Conservation (phyloP, 2,888 invertebrate species). For the Octonoba sinensis region DNA sequence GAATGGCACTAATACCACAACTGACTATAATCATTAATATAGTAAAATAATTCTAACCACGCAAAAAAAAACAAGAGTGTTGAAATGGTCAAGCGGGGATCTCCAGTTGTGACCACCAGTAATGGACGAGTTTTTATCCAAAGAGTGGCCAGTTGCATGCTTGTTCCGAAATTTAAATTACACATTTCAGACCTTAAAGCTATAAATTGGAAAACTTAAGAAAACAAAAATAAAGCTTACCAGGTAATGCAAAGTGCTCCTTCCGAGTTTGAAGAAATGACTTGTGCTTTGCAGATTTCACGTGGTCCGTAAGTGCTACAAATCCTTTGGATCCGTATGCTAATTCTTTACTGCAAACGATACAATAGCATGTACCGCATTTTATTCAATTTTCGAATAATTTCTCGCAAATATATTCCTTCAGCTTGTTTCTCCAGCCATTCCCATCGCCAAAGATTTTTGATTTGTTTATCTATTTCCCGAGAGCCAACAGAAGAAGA, state of each 20-base stretch:
- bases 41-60: too few relatives aligned
- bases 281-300: background rate
- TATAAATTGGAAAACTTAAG: background rate
- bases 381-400: slow-evolving; percentile 10
- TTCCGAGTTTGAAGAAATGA: slow-evolving; percentile 9
- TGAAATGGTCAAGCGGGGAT: too few relatives aligned
- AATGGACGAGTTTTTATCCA: too few relatives aligned
- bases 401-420: slow-evolving; percentile 8
- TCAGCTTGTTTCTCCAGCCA: slow-evolving; percentile 4
- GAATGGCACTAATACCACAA: too few relatives aligned
- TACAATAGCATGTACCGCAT: slow-evolving; percentile 5
- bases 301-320: slow-evolving; percentile 4
- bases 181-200: too few relatives aligned
- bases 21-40: too few relatives aligned
- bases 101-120: too few relatives aligned
- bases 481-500: slow-evolving; percentile 3
- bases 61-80: too few relatives aligned
- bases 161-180: too few relatives aligned
- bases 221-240: background rate
- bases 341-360: slow-evolving; percentile 7
- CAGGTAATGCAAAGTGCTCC: slow-evolving; percentile 3
- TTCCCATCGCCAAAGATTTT: slow-evolving; percentile 11
- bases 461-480: slow-evolving; percentile 4
- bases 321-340: slow-evolving; percentile 15
- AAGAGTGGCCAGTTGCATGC: too few relatives aligned